Evolutionary conservation across 1,140 invertebrate species (phyloP).

Genomic region (Amphibalanus amphitrite): DNA sequence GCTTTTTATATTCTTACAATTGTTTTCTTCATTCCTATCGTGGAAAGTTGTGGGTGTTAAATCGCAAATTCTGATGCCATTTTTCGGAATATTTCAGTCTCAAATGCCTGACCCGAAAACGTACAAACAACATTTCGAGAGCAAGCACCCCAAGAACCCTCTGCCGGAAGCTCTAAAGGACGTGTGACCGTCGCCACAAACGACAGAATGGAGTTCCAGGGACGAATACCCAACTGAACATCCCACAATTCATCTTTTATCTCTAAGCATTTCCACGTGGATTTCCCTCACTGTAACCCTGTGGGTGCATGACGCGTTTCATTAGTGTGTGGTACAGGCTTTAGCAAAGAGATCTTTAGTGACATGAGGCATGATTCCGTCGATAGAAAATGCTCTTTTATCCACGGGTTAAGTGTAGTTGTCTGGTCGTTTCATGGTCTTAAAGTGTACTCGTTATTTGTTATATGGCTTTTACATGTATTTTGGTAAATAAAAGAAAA

Average conservation of each 20-base stretch:
- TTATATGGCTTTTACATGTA: not conserved
- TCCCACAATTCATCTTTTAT: too few relatives aligned
- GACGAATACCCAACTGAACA: too few relatives aligned
- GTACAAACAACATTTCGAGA: slow-evolving; percentile 98
- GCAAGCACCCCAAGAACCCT: slow-evolving; percentile 94
- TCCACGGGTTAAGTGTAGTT: too few relatives aligned
- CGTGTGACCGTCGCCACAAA: slow-evolving; percentile 26
- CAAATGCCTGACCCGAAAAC: slow-evolving; percentile 99
- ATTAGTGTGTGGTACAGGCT: too few relatives aligned
- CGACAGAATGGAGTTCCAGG: too few relatives aligned
- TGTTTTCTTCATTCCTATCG: not conserved
- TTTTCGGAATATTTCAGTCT: slow-evolving; percentile 46
- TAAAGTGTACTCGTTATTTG: not conserved
- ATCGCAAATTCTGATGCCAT: slow-evolving; percentile 9
- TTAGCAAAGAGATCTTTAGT: too few relatives aligned
- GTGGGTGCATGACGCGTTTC: too few relatives aligned
- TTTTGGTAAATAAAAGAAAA: not conserved
- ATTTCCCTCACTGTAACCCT: too few relatives aligned
- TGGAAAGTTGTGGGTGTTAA: not conserved
- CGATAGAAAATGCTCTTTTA: too few relatives aligned
- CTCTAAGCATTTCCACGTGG: too few relatives aligned
- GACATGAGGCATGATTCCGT: too few relatives aligned
- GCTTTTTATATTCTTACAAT: not conserved
- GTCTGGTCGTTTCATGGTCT: too few relatives aligned
- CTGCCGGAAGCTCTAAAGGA: slow-evolving; percentile 85